These are phyloP conservation scores for Hipparchia semele DNA, from an alignment of 2,888 invertebrate species.

Conservation along the genomic window DNA sequence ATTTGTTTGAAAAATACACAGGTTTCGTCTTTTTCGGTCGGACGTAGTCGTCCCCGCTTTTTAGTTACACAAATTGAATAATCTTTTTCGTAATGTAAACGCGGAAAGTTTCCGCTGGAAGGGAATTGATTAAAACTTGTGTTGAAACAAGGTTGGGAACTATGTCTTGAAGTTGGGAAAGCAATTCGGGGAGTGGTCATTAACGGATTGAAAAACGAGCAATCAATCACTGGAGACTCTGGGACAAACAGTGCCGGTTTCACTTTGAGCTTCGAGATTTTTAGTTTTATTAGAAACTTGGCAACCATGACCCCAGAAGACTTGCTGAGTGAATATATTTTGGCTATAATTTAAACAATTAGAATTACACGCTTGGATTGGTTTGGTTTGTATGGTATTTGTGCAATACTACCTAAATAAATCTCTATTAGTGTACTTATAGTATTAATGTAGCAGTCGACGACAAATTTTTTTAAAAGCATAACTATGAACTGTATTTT, in stretches of 20 bases:
- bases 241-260: not conserved
- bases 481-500: too few species aligned
- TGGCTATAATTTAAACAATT: too few species aligned
- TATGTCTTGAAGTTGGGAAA: slow-evolving; percentile 24
- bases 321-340: too few species aligned
- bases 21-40: slow-evolving; percentile 62
- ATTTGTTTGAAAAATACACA: slow-evolving; percentile 78
- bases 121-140: slow-evolving; percentile 41
- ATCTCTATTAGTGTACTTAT: too few species aligned
- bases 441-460: too few species aligned
- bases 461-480: too few species aligned
- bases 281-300: not conserved
- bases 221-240: slow-evolving; percentile 19
- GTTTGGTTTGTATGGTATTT: too few species aligned
- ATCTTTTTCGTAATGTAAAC: slow-evolving; percentile 49
- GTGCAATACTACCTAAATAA: too few species aligned
- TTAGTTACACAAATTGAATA: slow-evolving; percentile 73
- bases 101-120: slow-evolving; percentile 40
- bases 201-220: slow-evolving; percentile 25
- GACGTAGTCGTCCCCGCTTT: slow-evolving; percentile 52
- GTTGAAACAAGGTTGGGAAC: slow-evolving; percentile 32
- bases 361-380: too few species aligned
- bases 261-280: not conserved
- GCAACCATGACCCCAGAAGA: too few species aligned
- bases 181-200: slow-evolving; percentile 21